Conservation (phyloP, 1,140 invertebrate species). For the Nephotettix cincticeps region DNA sequence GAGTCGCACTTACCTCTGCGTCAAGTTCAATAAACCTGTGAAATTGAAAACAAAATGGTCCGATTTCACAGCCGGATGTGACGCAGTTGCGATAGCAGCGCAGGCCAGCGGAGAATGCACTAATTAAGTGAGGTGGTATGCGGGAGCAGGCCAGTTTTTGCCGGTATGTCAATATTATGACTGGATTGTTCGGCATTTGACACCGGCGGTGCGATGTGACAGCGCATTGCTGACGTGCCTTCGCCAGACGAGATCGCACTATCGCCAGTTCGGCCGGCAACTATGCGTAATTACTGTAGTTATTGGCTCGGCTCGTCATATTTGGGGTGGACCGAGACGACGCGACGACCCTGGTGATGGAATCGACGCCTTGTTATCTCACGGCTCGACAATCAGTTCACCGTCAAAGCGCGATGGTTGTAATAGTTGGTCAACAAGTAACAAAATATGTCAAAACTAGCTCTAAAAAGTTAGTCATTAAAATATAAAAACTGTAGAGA, state of each 20-base stretch:
- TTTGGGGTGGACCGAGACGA: too few species aligned
- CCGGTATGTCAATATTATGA: constrained; percentile 10
- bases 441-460: too few species aligned
- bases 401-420: too few species aligned
- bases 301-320: background rate
- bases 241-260: background rate
- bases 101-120: background rate
- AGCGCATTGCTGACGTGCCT: background rate
- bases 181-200: background rate
- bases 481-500: too few species aligned
- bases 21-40: background rate
- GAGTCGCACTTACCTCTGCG: too few species aligned
- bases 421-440: too few species aligned
- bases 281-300: background rate
- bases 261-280: background rate
- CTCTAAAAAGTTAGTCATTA: too few species aligned
- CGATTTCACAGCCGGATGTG: too few species aligned
- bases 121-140: background rate
- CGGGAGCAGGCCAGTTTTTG: background rate
- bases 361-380: too few species aligned
- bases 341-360: too few species aligned
- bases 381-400: too few species aligned
- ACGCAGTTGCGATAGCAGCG: too few species aligned
- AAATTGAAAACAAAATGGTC: background rate
- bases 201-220: background rate